Conservation (phyloP, 2,113 vertebrate species). For the Ramphastos sulfuratus region DNA sequence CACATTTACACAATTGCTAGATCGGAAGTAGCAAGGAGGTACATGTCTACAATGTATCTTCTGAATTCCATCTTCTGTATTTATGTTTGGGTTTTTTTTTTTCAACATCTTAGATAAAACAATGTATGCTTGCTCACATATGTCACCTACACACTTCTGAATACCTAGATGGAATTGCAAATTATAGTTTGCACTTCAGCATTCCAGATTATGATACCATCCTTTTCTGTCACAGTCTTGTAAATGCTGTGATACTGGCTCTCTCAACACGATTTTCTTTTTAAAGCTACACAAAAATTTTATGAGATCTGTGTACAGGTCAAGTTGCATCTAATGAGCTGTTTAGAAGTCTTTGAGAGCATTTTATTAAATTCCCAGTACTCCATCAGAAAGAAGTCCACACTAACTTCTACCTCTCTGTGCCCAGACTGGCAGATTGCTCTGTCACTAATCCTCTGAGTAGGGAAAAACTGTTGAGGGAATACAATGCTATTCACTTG, state of each 20-base stretch:
- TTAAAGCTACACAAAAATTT: background rate
- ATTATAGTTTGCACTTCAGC: background rate
- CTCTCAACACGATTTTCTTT: background rate
- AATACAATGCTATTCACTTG: background rate
- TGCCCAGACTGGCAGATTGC: background rate
- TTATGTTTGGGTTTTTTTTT: background rate
- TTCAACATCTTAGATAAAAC: background rate
- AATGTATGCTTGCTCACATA: background rate
- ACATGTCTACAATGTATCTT: background rate
- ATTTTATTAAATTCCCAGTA: background rate
- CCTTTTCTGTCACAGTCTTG: background rate
- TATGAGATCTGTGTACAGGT: background rate
- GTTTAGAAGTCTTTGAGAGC: background rate
- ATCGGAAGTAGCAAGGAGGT: background rate
- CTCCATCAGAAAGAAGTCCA: background rate
- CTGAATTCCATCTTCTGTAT: background rate
- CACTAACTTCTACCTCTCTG: background rate
- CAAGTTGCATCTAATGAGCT: background rate
- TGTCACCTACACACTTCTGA: background rate
- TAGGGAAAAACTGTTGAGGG: background rate
- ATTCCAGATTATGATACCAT: background rate
- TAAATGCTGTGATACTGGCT: background rate
- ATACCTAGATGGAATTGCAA: background rate
- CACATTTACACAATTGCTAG: background rate
- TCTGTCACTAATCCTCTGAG: background rate